These are phyloP conservation scores for Spongia lamella DNA, from an alignment of 37 sponge, comb jelly and placozoan genomes.

Conservation along the genomic window DNA sequence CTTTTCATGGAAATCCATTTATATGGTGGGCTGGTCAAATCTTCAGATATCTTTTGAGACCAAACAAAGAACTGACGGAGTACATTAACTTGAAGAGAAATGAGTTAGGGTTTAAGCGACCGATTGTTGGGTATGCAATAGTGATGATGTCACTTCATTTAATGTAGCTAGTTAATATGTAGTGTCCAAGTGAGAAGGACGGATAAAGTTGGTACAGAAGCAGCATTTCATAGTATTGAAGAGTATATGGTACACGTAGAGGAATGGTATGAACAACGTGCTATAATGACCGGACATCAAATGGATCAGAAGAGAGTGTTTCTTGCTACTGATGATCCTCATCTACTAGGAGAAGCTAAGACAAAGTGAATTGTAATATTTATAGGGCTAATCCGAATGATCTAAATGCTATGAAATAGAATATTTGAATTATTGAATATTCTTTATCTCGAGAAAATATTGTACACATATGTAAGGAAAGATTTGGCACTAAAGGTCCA, in stretches of 20 bases:
- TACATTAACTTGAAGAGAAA: conserved; percentile 30
- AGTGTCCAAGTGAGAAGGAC: conserved; percentile 81
- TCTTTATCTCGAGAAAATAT: too few species aligned
- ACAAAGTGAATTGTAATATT: conserved; percentile 50
- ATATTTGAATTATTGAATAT: too few species aligned
- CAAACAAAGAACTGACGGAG: conserved; percentile 16
- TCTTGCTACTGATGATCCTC: conserved; percentile 81
- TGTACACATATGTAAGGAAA: too few species aligned
- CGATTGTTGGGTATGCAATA: conserved; percentile 74
- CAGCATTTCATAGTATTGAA: conserved; percentile 59
- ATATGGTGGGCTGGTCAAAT: conserved; percentile 75
- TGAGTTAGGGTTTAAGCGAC: conserved; percentile 33
- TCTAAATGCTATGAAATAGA: too few species aligned
- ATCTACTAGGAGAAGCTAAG: conserved; percentile 54
- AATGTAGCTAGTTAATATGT: neutral
- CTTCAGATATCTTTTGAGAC: conserved; percentile 62
- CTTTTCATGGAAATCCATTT: conserved; percentile 74
- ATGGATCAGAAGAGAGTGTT: conserved; percentile 47
- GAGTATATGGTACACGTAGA: conserved; percentile 85
- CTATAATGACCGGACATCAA: conserved; percentile 3
- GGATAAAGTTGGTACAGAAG: conserved; percentile 65
- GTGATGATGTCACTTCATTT: too few species aligned
- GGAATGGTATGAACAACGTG: conserved; percentile 62
- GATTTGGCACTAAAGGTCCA: too few species aligned
- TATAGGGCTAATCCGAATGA: too few species aligned